phyloP scores from a whole-genome alignment of 1,140 invertebrate genomes.

The Lepidotrigona ventralis region DNA sequence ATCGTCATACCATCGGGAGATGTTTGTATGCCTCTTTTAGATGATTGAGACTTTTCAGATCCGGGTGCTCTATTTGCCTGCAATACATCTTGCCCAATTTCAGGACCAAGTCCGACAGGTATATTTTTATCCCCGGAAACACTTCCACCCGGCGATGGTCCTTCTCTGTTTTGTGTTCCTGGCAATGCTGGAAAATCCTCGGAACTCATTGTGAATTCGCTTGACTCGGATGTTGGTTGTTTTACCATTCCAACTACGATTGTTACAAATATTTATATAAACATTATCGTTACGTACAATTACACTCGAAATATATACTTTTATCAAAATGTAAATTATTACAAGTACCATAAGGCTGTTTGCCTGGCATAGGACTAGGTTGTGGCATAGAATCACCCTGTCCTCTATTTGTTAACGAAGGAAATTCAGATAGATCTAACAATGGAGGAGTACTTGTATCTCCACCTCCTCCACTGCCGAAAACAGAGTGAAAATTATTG shows the following conservation, averaged over 20 bases:
- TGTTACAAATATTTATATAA: constrained; percentile 15
- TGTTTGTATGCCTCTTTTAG: constrained; percentile 94
- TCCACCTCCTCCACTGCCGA: constrained; percentile 82
- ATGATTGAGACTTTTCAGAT: constrained; percentile 78
- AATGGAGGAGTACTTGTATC: constrained; percentile 90
- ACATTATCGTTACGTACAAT: background rate
- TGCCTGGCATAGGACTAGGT: constrained; percentile 89
- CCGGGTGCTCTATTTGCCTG: constrained; percentile 78
- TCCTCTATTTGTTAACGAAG: constrained; percentile 91
- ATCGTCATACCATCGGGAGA: constrained; percentile 90
- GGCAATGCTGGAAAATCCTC: constrained; percentile 99
- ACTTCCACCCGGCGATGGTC: constrained; percentile 80
- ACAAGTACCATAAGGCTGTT: constrained; percentile 88
- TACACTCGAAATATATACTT: background rate
- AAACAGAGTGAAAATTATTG: constrained; percentile 89
- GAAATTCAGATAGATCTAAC: constrained; percentile 94
- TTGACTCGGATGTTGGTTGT: constrained; percentile 93
- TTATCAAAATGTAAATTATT: background rate
- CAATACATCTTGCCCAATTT: constrained; percentile 77
- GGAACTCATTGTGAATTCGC: constrained; percentile 98
- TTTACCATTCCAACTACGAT: constrained; percentile 95
- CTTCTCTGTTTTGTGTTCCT: constrained; percentile 83
- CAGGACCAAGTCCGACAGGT: constrained; percentile 79
- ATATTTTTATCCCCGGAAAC: constrained; percentile 81
- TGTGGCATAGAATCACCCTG: constrained; percentile 89